Evolutionary conservation across 2,113 vertebrate genomes (phyloP).

Genomic region (Coturnix japonica): DNA sequence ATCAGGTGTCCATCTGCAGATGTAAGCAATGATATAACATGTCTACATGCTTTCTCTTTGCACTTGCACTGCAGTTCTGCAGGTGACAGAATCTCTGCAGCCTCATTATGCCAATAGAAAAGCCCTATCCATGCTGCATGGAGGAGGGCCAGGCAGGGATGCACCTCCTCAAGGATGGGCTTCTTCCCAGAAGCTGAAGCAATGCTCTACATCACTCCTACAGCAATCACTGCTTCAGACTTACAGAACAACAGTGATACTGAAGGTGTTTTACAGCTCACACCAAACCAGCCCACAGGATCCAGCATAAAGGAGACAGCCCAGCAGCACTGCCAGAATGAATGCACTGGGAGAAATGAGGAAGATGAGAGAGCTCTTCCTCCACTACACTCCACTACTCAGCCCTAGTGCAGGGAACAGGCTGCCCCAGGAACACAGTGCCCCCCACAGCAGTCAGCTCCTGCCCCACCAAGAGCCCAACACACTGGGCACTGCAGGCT

Average conservation of each 20-base stretch:
- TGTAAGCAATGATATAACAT: constrained; percentile 42
- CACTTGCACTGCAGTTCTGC: constrained; percentile 7
- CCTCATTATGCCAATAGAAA: constrained; percentile 42
- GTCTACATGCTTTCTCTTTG: constrained; percentile 19
- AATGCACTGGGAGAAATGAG: neutral
- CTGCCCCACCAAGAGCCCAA: too few species aligned
- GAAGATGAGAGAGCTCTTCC: neutral
- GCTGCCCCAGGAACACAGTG: neutral
- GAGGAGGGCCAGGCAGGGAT: constrained; percentile 61
- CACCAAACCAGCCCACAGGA: neutral
- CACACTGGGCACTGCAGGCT: fast-evolving
- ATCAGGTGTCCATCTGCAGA: constrained; percentile 13
- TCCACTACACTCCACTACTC: fast-evolving
- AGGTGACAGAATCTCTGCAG: constrained; percentile 18
- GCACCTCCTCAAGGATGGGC: constrained; percentile 16
- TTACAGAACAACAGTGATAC: neutral
- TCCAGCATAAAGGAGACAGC: neutral
- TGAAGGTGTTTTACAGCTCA: neutral
- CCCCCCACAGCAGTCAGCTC: neutral
- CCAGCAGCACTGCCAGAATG: neutral
- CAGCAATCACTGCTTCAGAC: neutral
- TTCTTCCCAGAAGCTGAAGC: neutral
- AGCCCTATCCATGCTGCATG: too few species aligned
- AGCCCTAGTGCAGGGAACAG: neutral
- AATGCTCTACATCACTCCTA: neutral